Evolutionary conservation across 2,113 vertebrate species (phyloP).

Genomic region (Gorsachius goisagi): DNA sequence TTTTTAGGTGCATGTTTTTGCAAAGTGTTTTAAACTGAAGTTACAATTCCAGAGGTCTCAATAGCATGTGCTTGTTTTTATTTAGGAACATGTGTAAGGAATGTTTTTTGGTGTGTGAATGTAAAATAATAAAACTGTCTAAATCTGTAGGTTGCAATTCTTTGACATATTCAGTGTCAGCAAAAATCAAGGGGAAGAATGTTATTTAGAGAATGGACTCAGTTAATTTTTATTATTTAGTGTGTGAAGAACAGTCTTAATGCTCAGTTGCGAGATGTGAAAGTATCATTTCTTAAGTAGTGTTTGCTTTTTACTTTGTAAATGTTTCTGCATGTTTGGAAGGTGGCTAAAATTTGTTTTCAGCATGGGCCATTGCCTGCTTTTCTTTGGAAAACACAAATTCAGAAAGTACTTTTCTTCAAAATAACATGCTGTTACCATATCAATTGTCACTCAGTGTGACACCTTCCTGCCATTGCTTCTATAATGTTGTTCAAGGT

Average conservation of each 20-base stretch:
- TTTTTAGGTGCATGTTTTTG: conserved; percentile 44
- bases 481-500: background rate
- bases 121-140: background rate
- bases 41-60: background rate
- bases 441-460: background rate
- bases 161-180: background rate
- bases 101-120: conserved; percentile 10
- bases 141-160: background rate
- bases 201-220: background rate
- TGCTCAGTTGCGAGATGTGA: background rate
- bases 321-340: background rate
- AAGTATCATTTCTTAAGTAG: background rate
- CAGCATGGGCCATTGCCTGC: fast-evolving
- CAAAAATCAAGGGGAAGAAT: background rate
- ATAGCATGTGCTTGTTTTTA: conserved; percentile 39
- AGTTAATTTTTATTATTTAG: background rate
- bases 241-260: background rate
- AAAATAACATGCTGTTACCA: fast-evolving
- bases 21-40: background rate
- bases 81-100: conserved; percentile 24
- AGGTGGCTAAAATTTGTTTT: background rate
- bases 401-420: background rate
- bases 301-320: background rate
- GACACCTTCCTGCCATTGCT: background rate
- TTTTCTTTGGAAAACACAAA: background rate